These are phyloP conservation scores for Listronotus bonariensis DNA, from an alignment of 1,140 invertebrate species.

Conservation along the genomic window DNA sequence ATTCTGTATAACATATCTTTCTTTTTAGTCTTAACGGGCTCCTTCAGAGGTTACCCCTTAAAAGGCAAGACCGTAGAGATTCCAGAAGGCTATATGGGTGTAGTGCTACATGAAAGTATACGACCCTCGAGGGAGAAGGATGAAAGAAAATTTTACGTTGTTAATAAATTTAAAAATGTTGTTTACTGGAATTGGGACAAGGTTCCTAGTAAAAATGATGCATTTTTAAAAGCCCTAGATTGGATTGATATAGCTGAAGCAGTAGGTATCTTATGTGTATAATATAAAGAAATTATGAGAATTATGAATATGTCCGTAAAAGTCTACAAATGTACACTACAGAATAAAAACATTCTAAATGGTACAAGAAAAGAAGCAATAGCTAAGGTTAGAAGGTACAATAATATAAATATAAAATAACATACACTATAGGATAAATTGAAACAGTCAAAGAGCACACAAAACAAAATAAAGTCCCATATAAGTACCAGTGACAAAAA, in stretches of 20 bases:
- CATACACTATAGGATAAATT: no score
- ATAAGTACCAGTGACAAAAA: no score
- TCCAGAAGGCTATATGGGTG: slow-evolving; percentile 68
- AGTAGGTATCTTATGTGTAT: slow-evolving; percentile 59
- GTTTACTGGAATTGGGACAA: slow-evolving; percentile 82
- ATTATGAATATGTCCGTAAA: no score
- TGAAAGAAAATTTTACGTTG: slow-evolving; percentile 66
- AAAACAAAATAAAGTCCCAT: no score
- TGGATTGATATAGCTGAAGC: slow-evolving; percentile 79
- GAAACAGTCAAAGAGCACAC: no score
- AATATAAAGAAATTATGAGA: no score
- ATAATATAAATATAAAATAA: no score
- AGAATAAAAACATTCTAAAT: no score
- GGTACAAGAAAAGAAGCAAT: no score
- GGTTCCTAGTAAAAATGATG: slow-evolving; percentile 71
- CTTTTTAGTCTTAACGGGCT: slow-evolving; percentile 58
- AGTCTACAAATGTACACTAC: no score
- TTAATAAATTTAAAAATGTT: slow-evolving; percentile 67
- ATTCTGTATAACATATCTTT: slow-evolving; percentile 14
- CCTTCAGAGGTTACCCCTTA: slow-evolving; percentile 72
- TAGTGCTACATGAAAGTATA: slow-evolving; percentile 68
- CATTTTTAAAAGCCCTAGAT: slow-evolving; percentile 66
- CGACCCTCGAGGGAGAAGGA: slow-evolving; percentile 63
- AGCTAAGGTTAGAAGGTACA: no score
- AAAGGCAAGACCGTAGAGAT: slow-evolving; percentile 65